Percentiles rank a stretch among this genome's conserved stretches.
phyloP scores from a whole-genome alignment of 2,797 vertebrate species.

The Garrulus glandarius region DNA sequence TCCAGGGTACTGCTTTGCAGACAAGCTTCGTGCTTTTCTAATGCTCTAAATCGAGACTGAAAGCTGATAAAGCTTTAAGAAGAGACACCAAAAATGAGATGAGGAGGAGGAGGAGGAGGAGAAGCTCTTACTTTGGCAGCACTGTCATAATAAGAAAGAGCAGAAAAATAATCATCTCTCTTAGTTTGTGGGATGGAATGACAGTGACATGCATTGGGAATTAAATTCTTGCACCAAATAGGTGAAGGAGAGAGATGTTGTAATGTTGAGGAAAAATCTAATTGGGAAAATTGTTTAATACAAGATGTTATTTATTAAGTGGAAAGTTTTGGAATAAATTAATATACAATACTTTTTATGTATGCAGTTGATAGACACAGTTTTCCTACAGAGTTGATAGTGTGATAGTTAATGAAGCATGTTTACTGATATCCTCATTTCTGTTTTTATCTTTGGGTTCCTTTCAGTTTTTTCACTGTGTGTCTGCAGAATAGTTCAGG shows the following conservation, averaged over 20 bases:
- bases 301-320: not conserved
- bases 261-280: not conserved
- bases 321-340: not conserved
- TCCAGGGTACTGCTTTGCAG: not conserved
- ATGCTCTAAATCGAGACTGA: not conserved
- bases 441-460: not conserved
- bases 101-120: not conserved
- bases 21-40: not conserved
- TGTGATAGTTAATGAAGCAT: not conserved
- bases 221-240: not conserved
- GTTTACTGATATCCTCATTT: not conserved
- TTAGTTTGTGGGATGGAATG: not conserved
- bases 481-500: not conserved
- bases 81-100: not conserved
- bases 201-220: not conserved
- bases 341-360: not conserved
- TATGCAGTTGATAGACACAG: not conserved
- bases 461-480: not conserved
- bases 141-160: not conserved
- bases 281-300: not conserved
- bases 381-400: not conserved
- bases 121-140: not conserved
- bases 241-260: not conserved
- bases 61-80: not conserved
- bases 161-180: not conserved